Conservation (phyloP, 2,113 vertebrate species). For the Pelmatolapia mariae region DNA sequence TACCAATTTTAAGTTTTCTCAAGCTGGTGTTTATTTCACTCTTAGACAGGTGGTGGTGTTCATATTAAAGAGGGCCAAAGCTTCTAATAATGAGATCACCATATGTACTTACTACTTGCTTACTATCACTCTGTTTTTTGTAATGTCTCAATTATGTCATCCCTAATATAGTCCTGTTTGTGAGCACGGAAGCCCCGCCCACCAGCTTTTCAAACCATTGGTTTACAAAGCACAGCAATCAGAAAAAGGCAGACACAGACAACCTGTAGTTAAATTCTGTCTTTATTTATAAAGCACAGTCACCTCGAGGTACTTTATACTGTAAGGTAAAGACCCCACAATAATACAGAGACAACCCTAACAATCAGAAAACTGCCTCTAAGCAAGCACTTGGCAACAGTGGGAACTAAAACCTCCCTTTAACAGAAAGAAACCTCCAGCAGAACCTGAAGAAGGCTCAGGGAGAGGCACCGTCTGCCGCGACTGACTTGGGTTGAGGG, state of each 20-base stretch:
- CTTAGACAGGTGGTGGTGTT: neutral
- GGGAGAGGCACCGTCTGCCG: neutral
- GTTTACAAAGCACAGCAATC: neutral
- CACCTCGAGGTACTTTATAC: neutral
- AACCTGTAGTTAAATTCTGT: neutral
- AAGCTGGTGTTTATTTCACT: accelerated
- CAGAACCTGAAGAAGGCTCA: neutral
- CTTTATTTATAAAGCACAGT: neutral
- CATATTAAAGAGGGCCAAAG: neutral
- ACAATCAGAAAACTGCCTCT: neutral
- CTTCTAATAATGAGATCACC: neutral
- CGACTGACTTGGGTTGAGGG: accelerated
- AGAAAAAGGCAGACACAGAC: neutral
- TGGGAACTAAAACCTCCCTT: neutral
- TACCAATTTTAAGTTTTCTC: neutral
- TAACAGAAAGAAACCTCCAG: neutral
- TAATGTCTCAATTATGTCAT: neutral
- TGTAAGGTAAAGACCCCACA: neutral
- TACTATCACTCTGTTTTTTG: neutral
- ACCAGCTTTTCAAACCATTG: neutral
- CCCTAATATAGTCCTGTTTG: neutral
- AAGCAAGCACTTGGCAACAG: neutral
- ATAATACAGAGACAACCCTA: accelerated
- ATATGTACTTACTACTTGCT: neutral
- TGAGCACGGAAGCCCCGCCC: neutral